Evolutionary conservation across 2,797 vertebrate genomes (phyloP).

Genomic region (Salmo trutta): DNA sequence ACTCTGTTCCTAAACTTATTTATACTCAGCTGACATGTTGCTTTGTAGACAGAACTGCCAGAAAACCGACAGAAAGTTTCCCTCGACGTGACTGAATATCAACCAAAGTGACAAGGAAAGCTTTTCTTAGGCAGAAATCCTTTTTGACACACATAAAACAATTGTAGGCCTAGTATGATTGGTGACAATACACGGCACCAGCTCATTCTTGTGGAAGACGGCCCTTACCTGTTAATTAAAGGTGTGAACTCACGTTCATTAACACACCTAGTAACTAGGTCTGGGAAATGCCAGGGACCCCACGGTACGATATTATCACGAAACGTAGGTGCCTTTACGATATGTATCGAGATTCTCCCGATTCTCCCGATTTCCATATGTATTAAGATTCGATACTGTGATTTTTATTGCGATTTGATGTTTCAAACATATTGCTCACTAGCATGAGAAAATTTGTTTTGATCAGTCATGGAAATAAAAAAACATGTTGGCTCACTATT

Average conservation of each 20-base stretch:
- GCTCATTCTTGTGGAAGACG: neutral
- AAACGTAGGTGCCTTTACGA: too few species aligned
- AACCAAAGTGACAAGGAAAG: too few species aligned
- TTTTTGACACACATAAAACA: neutral
- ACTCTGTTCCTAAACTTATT: neutral
- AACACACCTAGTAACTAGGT: neutral
- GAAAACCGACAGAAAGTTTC: neutral
- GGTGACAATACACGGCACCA: conserved; percentile 15
- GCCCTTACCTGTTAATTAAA: neutral
- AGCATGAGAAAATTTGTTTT: too few species aligned
- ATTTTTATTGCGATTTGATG: too few species aligned
- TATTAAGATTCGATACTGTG: too few species aligned
- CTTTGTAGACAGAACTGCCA: neutral
- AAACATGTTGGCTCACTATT: too few species aligned
- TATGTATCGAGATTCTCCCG: too few species aligned
- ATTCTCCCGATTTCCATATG: too few species aligned
- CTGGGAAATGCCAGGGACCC: too few species aligned
- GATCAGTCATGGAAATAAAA: too few species aligned
- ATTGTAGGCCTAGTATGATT: neutral
- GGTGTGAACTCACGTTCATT: neutral
- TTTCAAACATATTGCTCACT: too few species aligned
- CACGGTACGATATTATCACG: too few species aligned
- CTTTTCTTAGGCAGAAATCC: conserved; percentile 1
- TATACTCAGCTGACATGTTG: neutral
- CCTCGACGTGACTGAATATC: neutral